Evolutionary conservation across 2,113 vertebrate species (phyloP), one percentile per base, ranked within the genome.

Genomic region (Eolophus roseicapilla): DNA sequence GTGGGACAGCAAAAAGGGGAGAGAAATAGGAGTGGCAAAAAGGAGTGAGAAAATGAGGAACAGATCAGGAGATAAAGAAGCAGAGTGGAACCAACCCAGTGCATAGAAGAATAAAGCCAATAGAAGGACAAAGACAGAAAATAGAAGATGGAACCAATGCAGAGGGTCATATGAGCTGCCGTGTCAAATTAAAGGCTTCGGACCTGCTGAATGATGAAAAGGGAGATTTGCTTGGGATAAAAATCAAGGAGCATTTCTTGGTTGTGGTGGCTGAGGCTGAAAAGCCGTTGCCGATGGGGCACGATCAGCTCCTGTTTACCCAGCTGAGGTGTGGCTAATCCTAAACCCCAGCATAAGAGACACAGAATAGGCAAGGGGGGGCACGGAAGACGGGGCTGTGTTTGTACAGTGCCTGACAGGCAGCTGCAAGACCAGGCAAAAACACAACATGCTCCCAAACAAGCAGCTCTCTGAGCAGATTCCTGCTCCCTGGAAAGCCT

Each of bases 341-440:
- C 92, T 47, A 52, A 73, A 62, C 82, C 43, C 53, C 49, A 50
- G 70, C 17, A 50, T 64, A 70, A 75, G 75, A 78, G 59, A 24
- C 29, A 37, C 41, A 63, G 44, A 55, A 37, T 27, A 67, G 33
- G 77, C 82, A 37, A 31, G 6, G 37, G 33, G 76, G 78, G 24
- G 25, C 49, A 43, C 0, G 0, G 49, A 44, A 62, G n/a, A 84
- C 86, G 80, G 80, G 70, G 52, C 83, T 57, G 46, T 89, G 81
- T 95, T 95, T 93, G 93, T 87, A 35, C 93, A 65, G 96, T 3
- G 10, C 73, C 89, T 91, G 69, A 92, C 94, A 93, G 94, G 95
- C 94, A 95, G 94, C 96, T 97, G 96, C 96, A 97, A 95, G 95
- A 77, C 86, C 62, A 25, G 93, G 95, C 95, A 19, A 93, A 91